A percentile compares a stretch with the other conserved stretches of the same genome.
Evolutionary conservation across 2,113 vertebrate genomes (phyloP).

Genomic region (Percopsis transmontana): DNA sequence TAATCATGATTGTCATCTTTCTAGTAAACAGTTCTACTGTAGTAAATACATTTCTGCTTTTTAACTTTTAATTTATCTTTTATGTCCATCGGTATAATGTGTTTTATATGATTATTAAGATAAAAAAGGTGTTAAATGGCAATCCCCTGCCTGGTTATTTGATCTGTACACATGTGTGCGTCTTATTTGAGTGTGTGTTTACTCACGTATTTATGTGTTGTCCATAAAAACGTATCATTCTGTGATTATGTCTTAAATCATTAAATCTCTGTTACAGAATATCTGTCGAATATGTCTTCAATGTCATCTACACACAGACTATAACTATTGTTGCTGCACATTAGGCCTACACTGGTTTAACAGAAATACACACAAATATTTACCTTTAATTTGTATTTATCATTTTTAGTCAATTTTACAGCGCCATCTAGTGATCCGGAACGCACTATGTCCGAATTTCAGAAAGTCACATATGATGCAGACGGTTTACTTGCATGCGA

Average conservation of each 20-base stretch:
- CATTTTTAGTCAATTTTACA: too few relatives aligned
- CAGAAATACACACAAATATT: too few relatives aligned
- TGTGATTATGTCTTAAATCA: constrained; percentile 18
- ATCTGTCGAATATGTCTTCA: neutral
- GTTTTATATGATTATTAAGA: neutral
- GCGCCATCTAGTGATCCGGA: neutral
- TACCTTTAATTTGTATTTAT: too few relatives aligned
- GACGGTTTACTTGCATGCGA: too few relatives aligned
- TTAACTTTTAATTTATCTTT: constrained; percentile 10
- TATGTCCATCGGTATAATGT: constrained; percentile 2
- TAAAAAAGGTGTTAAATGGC: neutral
- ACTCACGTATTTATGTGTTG: neutral
- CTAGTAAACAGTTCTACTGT: constrained; percentile 14
- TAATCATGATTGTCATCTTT: neutral
- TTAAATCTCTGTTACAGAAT: neutral
- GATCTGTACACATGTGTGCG: neutral
- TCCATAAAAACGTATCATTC: neutral
- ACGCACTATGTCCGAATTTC: too few relatives aligned
- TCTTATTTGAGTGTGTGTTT: constrained; percentile 6
- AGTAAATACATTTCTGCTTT: constrained; percentile 7
- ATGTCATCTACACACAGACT: too few relatives aligned
- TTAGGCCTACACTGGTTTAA: too few relatives aligned
- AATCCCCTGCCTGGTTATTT: neutral
- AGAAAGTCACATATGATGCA: too few relatives aligned
- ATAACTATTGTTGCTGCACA: too few relatives aligned